Evolutionary conservation across 2,888 invertebrate genomes (phyloP).

Genomic region (Alviniconcha strummeri): DNA sequence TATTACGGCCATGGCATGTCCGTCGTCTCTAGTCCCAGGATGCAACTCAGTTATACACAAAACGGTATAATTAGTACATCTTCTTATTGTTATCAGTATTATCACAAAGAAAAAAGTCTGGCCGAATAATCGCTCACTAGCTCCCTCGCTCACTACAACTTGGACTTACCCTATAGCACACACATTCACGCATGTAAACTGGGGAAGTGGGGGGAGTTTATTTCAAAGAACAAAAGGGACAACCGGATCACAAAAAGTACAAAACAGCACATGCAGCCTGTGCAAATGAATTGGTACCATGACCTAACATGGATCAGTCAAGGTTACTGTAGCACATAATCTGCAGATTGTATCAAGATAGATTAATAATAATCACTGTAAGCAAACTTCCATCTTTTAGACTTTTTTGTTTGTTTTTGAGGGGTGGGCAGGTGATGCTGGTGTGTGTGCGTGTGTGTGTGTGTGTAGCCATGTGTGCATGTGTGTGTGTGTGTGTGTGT

Average conservation of each 20-base stretch:
- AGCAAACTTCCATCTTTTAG: too few species aligned
- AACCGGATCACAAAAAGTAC: slow-evolving; percentile 6
- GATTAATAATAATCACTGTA: too few species aligned
- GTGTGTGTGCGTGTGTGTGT: too few species aligned
- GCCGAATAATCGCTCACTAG: background rate
- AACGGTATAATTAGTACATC: background rate
- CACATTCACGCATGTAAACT: background rate
- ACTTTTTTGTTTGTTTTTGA: too few species aligned
- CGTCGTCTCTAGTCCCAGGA: background rate
- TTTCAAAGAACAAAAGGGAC: background rate
- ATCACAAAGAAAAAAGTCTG: slow-evolving; percentile 11
- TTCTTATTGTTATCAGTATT: background rate
- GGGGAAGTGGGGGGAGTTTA: background rate
- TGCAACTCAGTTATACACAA: background rate
- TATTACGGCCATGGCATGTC: background rate
- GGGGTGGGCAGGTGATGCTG: too few species aligned
- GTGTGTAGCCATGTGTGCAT: too few species aligned
- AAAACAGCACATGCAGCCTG: slow-evolving; percentile 6
- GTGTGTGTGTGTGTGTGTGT: too few species aligned
- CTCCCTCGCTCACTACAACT: background rate
- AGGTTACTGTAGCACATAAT: too few species aligned
- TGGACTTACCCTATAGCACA: background rate
- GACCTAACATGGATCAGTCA: background rate
- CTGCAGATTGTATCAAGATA: too few species aligned
- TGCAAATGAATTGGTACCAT: background rate